A percentile compares a stretch with the other conserved stretches of the same genome.
Evolutionary conservation across 2,113 vertebrate genomes (phyloP).

Genomic region (Pongo pygmaeus): DNA sequence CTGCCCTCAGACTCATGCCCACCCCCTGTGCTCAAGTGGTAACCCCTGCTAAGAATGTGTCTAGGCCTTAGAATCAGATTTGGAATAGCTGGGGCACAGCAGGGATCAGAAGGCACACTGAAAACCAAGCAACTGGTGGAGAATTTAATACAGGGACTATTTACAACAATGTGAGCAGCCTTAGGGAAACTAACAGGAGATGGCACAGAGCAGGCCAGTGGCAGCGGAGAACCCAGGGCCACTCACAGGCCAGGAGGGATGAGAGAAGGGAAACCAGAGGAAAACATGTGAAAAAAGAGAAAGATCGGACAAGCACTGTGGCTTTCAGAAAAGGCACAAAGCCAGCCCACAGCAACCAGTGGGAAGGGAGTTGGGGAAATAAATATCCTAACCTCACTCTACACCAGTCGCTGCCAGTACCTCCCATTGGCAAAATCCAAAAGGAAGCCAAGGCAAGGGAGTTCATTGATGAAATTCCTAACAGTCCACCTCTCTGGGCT

Average conservation of each 20-base stretch:
- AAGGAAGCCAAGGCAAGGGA: neutral
- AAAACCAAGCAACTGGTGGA: neutral
- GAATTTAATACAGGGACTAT: rapidly evolving
- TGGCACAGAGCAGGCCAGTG: neutral
- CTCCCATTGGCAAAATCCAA: neutral
- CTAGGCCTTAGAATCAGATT: neutral
- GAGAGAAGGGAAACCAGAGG: neutral
- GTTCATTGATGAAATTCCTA: rapidly evolving
- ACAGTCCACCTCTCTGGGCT: too few relatives aligned
- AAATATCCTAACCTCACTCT: neutral
- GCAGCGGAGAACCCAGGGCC: neutral
- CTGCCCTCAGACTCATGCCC: neutral
- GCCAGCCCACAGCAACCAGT: too few relatives aligned
- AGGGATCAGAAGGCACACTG: neutral
- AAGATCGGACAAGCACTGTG: rapidly evolving
- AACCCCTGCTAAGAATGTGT: neutral
- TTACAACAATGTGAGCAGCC: neutral
- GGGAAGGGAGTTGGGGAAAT: neutral
- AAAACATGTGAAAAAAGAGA: neutral
- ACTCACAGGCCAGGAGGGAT: neutral
- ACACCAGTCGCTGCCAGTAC: neutral
- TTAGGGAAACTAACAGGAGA: neutral
- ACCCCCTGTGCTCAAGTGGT: neutral
- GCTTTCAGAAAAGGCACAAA: neutral
- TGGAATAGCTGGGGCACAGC: neutral